These are phyloP conservation scores for Seira sanloemensis DNA, from an alignment of 2,888 invertebrate species.

Conservation along the genomic window DNA sequence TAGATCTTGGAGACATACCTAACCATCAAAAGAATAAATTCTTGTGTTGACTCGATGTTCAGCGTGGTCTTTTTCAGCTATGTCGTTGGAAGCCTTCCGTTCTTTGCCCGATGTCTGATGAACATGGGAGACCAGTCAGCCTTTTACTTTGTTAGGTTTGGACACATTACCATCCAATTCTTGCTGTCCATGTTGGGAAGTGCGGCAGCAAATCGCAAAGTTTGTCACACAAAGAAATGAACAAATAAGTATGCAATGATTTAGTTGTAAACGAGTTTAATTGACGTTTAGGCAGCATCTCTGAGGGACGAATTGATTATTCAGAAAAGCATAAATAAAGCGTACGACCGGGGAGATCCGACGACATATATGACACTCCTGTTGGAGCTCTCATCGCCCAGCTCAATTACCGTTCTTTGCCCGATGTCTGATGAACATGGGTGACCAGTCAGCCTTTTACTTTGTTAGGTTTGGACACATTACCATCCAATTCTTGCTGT, in stretches of 20 bases:
- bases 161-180: background rate
- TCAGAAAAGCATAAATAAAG: background rate
- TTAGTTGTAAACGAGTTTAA: background rate
- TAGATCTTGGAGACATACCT: slow-evolving; percentile 9
- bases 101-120: slow-evolving; percentile 6
- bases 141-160: background rate
- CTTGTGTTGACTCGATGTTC: slow-evolving; percentile 18
- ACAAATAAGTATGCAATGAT: background rate
- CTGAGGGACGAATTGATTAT: slow-evolving; percentile 25
- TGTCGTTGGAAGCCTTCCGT: slow-evolving; percentile 24
- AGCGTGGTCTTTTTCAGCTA: background rate
- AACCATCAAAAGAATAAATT: slow-evolving; percentile 9
- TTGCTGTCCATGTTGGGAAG: slow-evolving; percentile 30
- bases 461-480: background rate
- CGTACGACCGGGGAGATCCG: background rate
- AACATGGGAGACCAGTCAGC: background rate
- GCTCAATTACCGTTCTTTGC: slow-evolving; percentile 13
- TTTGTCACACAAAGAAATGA: background rate
- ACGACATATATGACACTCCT: slow-evolving; percentile 18
- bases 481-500: background rate
- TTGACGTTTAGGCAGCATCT: background rate
- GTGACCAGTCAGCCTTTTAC: background rate
- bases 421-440: background rate
- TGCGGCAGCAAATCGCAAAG: slow-evolving; percentile 28
- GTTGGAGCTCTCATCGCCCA: slow-evolving; percentile 18